These are phyloP conservation scores for Chrysopilus asiliformis DNA, from an alignment of 2,888 invertebrate species.

Conservation along the genomic window DNA sequence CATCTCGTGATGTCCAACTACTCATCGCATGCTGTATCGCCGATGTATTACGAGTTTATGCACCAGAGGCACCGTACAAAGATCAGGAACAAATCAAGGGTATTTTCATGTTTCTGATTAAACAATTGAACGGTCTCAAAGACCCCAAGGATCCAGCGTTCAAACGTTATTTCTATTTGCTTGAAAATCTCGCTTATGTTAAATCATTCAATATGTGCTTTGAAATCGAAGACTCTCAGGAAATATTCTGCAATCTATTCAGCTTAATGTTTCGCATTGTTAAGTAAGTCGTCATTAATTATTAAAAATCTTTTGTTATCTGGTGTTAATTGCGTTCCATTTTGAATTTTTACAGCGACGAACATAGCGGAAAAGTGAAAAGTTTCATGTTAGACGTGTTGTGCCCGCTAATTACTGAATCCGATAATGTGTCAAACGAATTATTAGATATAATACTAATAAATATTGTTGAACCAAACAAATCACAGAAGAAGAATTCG, in stretches of 20 bases:
- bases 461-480: conserved; percentile 88
- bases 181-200: conserved; percentile 94
- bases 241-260: conserved; percentile 89
- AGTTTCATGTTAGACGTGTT: conserved; percentile 94
- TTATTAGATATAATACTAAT: conserved; percentile 84
- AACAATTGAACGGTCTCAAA: conserved; percentile 81
- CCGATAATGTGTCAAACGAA: conserved; percentile 89
- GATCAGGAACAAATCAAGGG: conserved; percentile 84
- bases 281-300: conserved; percentile 53
- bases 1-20: conserved; percentile 83
- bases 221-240: conserved; percentile 93
- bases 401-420: conserved; percentile 86
- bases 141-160: conserved; percentile 96
- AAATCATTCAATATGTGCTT: conserved; percentile 99
- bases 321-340: background rate
- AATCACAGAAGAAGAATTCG: conserved; percentile 78
- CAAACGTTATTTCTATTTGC: conserved; percentile 90
- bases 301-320: background rate
- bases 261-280: conserved; percentile 91
- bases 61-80: conserved; percentile 95
- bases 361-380: conserved; percentile 91
- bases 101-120: conserved; percentile 88
- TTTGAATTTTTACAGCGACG: conserved; percentile 53
- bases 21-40: conserved; percentile 95
- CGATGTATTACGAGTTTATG: conserved; percentile 90